Percentiles rank a stretch among this genome's conserved stretches.
These are phyloP conservation scores for Echiichthys vipera DNA, from an alignment of 2,797 vertebrate genomes.

Conservation along the genomic window DNA sequence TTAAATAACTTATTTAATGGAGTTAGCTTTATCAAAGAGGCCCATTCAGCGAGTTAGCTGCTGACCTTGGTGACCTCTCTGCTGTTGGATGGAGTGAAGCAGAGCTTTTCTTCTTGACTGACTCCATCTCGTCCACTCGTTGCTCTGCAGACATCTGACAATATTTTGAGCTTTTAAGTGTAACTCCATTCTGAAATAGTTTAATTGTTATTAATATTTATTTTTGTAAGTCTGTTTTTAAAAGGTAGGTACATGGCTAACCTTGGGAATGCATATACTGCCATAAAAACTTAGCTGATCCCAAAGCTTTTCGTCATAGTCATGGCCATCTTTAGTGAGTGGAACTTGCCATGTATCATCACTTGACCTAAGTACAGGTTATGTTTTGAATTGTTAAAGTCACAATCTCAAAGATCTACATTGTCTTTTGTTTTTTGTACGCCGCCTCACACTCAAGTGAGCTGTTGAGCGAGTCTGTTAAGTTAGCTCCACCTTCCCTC, in stretches of 20 bases:
- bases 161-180: not conserved
- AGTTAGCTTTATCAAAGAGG: constrained; percentile 30
- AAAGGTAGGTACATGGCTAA: not conserved
- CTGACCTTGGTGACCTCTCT: constrained; percentile 13
- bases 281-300: not conserved
- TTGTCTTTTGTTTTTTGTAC: too few relatives aligned
- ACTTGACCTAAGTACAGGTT: not conserved
- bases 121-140: not conserved
- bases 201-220: not conserved
- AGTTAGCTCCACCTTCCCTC: too few relatives aligned
- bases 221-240: not conserved
- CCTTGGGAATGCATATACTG: not conserved
- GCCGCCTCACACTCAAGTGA: too few relatives aligned
- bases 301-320: not conserved
- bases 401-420: too few relatives aligned
- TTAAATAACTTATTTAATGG: constrained; percentile 11
- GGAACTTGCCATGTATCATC: too few relatives aligned
- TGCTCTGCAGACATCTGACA: not conserved
- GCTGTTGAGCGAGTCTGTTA: too few relatives aligned
- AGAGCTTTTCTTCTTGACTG: not conserved
- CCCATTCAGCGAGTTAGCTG: constrained; percentile 26
- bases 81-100: not conserved
- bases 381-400: not conserved
- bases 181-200: not conserved
- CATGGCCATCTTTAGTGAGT: not conserved